Percentiles rank a stretch among this genome's conserved stretches.
Evolutionary conservation across 1,140 invertebrate genomes (phyloP).

Genomic region (Telenomus remus): DNA sequence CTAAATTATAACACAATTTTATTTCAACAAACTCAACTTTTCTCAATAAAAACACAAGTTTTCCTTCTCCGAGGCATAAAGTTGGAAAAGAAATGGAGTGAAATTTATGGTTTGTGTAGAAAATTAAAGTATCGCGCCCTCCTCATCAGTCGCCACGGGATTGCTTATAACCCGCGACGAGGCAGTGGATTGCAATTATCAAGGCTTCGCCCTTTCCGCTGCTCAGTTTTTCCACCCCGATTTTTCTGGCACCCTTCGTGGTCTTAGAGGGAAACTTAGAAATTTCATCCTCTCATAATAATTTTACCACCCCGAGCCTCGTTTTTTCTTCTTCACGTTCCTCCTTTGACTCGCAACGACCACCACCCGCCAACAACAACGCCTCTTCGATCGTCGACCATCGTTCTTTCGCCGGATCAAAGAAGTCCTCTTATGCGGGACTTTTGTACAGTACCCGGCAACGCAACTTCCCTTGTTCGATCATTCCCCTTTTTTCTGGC

Average conservation of each 20-base stretch:
- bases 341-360: slow-evolving; percentile 14
- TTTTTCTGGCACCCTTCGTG: slow-evolving; percentile 51
- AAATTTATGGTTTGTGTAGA: slow-evolving; percentile 51
- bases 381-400: slow-evolving; percentile 53
- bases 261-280: slow-evolving; percentile 57
- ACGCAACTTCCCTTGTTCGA: slow-evolving; percentile 50
- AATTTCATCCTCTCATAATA: slow-evolving; percentile 62
- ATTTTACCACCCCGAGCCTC: slow-evolving; percentile 48
- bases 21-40: no score
- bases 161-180: slow-evolving; percentile 59
- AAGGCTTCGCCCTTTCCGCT: slow-evolving; percentile 52
- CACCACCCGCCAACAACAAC: slow-evolving; percentile 24
- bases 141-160: slow-evolving; percentile 52
- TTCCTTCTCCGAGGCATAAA: no score
- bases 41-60: no score
- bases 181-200: slow-evolving; percentile 63
- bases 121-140: no score
- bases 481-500: slow-evolving; percentile 42
- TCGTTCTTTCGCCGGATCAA: slow-evolving; percentile 51
- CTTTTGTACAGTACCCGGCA: slow-evolving; percentile 47
- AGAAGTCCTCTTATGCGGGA: slow-evolving; percentile 55
- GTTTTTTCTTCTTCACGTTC: slow-evolving; percentile 46
- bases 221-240: slow-evolving; percentile 53
- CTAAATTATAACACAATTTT: not conserved
- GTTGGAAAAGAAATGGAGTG: no score